These are phyloP conservation scores for Fundulus diaphanus DNA, from an alignment of 2,797 vertebrate species.

Conservation along the genomic window DNA sequence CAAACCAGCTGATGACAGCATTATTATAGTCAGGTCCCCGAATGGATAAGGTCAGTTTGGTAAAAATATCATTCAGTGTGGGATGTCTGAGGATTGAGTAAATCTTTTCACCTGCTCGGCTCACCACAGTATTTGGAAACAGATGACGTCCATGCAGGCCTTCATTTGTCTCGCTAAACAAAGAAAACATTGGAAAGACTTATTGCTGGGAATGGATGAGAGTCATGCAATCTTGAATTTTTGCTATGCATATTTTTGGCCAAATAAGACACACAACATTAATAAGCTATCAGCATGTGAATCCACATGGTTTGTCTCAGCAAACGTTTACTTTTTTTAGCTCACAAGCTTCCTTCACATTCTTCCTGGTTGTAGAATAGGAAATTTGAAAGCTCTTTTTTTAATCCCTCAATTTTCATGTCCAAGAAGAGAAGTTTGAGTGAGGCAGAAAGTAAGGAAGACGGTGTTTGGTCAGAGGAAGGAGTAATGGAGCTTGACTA, in stretches of 20 bases:
- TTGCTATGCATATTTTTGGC: slow-evolving; percentile 65
- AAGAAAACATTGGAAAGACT: slow-evolving; percentile 73
- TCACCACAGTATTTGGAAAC: slow-evolving; percentile 10
- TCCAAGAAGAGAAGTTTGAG: slow-evolving; percentile 21
- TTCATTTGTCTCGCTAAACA: slow-evolving; percentile 58
- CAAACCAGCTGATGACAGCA: slow-evolving; percentile 64
- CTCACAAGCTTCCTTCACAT: slow-evolving; percentile 2
- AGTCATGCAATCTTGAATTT: slow-evolving; percentile 65
- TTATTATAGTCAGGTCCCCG: slow-evolving; percentile 55
- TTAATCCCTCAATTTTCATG: slow-evolving; percentile 12
- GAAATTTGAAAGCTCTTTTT: slow-evolving; percentile 10
- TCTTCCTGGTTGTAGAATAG: slow-evolving; percentile 15
- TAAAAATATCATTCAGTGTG: slow-evolving; percentile 61
- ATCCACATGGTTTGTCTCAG: slow-evolving; percentile 64
- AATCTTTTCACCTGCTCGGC: slow-evolving; percentile 64
- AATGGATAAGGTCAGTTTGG: slow-evolving; percentile 52
- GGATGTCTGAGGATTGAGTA: slow-evolving; percentile 42
- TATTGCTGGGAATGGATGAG: slow-evolving; percentile 71
- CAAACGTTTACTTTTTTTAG: slow-evolving; percentile 45
- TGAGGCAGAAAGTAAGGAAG: slow-evolving; percentile 29
- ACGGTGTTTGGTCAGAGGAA: background rate
- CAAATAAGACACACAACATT: slow-evolving; percentile 70
- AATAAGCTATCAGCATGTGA: slow-evolving; percentile 73
- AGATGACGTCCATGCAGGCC: slow-evolving; percentile 66
- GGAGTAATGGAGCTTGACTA: slow-evolving; percentile 69